Evolutionary conservation across 2,797 vertebrate genomes (phyloP).

Genomic region (Hafferia zeledoni): DNA sequence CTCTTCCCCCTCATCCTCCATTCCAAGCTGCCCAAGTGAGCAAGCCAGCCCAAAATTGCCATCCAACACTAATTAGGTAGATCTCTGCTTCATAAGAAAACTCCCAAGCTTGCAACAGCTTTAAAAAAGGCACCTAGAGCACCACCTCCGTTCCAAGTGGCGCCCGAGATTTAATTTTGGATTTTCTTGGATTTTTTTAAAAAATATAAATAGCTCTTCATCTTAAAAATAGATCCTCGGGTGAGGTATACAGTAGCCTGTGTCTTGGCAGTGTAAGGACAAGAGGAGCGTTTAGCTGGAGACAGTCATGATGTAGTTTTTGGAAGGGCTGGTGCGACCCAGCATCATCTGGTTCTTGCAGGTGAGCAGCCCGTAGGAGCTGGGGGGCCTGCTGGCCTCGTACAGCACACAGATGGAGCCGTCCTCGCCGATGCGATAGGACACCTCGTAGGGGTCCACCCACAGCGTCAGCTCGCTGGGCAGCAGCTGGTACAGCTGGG

Average conservation of each 20-base stretch:
- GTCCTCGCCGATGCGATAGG: slow-evolving; percentile 87
- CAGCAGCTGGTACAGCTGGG: slow-evolving; percentile 79
- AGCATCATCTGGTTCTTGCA: slow-evolving; percentile 84
- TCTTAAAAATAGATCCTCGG: slow-evolving; percentile 79
- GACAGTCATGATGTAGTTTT: slow-evolving; percentile 86
- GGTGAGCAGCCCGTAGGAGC: slow-evolving; percentile 74
- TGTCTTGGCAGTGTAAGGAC: slow-evolving; percentile 57
- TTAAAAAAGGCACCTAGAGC: slow-evolving; percentile 76
- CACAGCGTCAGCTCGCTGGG: slow-evolving; percentile 87
- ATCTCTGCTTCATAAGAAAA: slow-evolving; percentile 54
- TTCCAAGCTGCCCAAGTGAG: neutral
- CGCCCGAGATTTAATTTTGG: slow-evolving; percentile 53
- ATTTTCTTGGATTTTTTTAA: slow-evolving; percentile 73
- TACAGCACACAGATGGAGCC: slow-evolving; percentile 89
- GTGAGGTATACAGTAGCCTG: slow-evolving; percentile 78
- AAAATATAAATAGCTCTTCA: slow-evolving; percentile 84
- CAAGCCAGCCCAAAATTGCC: slow-evolving; percentile 5
- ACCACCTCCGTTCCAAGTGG: slow-evolving; percentile 13
- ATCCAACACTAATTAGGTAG: slow-evolving; percentile 49
- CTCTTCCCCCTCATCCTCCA: neutral
- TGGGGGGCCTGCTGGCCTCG: slow-evolving; percentile 60
- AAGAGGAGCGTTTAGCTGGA: slow-evolving; percentile 75
- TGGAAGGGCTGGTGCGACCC: slow-evolving; percentile 78
- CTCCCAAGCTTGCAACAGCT: slow-evolving; percentile 62
- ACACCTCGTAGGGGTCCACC: slow-evolving; percentile 88